These are phyloP conservation scores for Apis cerana DNA, from an alignment of 1,140 invertebrate genomes.

Conservation along the genomic window DNA sequence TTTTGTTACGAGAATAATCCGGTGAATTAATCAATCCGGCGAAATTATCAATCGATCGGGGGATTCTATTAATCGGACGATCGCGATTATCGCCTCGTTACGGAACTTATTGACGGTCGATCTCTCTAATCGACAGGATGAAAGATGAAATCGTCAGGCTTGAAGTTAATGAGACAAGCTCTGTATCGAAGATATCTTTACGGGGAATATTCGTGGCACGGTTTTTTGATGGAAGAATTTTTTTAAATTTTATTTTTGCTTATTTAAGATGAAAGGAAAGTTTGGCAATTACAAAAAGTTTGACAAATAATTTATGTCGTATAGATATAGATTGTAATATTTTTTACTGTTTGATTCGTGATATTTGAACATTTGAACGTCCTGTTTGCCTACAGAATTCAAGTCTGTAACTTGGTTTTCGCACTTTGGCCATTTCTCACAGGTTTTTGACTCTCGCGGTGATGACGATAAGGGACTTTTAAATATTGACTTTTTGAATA, in stretches of 20 bases:
- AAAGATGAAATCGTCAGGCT: constrained; percentile 27
- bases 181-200: constrained; percentile 26
- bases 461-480: not conserved
- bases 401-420: no score
- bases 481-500: not conserved
- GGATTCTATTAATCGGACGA: constrained; percentile 44
- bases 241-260: no score
- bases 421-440: not conserved
- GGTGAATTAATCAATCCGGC: constrained; percentile 38
- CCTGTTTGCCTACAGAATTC: not conserved
- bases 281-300: no score
- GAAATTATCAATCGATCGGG: constrained; percentile 35
- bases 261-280: no score
- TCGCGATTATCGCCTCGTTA: constrained; percentile 20
- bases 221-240: no score
- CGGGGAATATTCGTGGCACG: not conserved
- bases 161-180: constrained; percentile 29
- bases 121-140: constrained; percentile 19
- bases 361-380: no score
- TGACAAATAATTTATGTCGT: no score
- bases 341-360: no score
- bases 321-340: no score
- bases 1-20: constrained; percentile 36
- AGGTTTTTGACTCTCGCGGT: not conserved
- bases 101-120: constrained; percentile 10